Base-by-base conservation (phyloP, 2,113 vertebrate genomes). In the Phoxinus phoxinus region DNA sequence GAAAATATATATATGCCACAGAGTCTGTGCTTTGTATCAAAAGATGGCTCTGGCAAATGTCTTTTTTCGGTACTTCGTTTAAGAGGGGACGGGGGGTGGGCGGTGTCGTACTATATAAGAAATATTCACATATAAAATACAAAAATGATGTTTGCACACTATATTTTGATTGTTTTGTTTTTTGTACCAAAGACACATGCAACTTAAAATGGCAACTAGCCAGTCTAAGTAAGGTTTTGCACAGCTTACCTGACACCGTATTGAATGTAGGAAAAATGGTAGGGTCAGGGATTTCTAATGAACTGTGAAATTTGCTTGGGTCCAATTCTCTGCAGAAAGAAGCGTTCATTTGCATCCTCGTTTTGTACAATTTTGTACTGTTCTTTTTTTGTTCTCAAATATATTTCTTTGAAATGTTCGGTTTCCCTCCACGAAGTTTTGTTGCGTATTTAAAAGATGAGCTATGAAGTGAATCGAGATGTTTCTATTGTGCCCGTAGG, bases 111-210 rank as follows among this genome's bases (percentile, higher is more conserved):
- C 89, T 76, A 89, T 76, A 89, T 91, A 84, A 91, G 84, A 92
- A 91, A 90, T 94, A 94, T 94, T 92, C 32, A 71, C 91, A 92
- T 90, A 92, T 90, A 90, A 91, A 94, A 93, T 92, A 90, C 35
- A 83, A 85, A 95, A 95, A 94, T 96, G 95, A 96, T 95, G 97
- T 97, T 99, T 99, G 97, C 98, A 99, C 98, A 99, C 97, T 98
- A 98, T 98, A 97, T 98, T 98, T 94, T 94, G 94, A 94, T 95
- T 95, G 93, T 94, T 95, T 94, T 89, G 83, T 90, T 95, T 76
- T 99, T 99, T 98, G 97, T 99, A 99, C 98, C 98, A 99, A 99
- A 99, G 98, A 99, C 96, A 97, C 98, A 98, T 98, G 97, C 97
- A 98, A 99, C 96, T 96, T 97, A 86, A 97, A 95, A 97, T 97